Percentiles rank a stretch among this genome's conserved stretches.
These are phyloP conservation scores for Mormyrus hasselquistii DNA, from an alignment of 2,797 vertebrate species.

Conservation along the genomic window DNA sequence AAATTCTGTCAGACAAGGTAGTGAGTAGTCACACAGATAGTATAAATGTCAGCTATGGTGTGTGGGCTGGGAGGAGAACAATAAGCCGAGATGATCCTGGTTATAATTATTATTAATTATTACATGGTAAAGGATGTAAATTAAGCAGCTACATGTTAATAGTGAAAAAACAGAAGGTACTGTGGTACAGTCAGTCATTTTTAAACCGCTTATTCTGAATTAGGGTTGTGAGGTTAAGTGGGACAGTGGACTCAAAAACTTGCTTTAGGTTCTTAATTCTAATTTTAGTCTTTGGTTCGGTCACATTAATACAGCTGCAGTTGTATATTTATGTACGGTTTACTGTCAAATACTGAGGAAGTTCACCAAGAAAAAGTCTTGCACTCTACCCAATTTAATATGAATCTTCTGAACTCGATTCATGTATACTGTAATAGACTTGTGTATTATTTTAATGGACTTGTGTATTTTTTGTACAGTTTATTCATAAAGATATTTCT, in stretches of 20 bases:
- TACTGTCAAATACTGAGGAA: not conserved
- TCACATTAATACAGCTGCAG: not conserved
- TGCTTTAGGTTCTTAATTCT: too few relatives aligned
- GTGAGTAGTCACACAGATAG: not conserved
- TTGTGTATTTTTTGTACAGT: constrained; percentile 35
- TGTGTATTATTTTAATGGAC: not conserved
- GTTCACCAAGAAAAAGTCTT: not conserved
- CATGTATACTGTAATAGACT: constrained; percentile 17
- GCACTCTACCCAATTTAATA: constrained; percentile 13
- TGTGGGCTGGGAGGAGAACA: not conserved
- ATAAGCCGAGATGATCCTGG: not conserved
- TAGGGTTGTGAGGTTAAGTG: not conserved
- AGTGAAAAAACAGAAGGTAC: not conserved
- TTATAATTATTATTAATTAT: not conserved
- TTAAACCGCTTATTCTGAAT: not conserved
- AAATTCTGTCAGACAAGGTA: not conserved
- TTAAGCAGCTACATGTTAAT: not conserved
- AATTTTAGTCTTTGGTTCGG: not conserved
- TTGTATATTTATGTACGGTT: not conserved
- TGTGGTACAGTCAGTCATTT: not conserved
- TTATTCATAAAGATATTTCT: constrained; percentile 20
- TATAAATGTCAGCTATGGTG: not conserved
- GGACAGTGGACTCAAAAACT: not conserved
- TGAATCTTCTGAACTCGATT: constrained; percentile 15
- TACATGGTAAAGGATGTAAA: not conserved